Evolutionary conservation across 2,797 vertebrate genomes (phyloP).

Genomic region (Falco cherrug): DNA sequence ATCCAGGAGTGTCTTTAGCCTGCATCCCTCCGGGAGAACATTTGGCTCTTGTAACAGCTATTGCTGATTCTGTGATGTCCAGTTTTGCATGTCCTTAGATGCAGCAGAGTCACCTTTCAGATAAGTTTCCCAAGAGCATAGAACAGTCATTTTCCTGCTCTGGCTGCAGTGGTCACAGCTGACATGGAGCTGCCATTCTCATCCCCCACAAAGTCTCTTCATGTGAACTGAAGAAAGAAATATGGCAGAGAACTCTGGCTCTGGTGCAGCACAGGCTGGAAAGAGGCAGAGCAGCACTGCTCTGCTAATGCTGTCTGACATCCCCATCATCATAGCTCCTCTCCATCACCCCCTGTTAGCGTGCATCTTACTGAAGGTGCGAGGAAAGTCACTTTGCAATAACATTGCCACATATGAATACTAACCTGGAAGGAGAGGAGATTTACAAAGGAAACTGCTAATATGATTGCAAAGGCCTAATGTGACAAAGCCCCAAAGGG

Average conservation of each 20-base stretch:
- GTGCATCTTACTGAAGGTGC: neutral
- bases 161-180: neutral
- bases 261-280: neutral
- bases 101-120: neutral
- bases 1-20: neutral
- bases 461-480: slow-evolving; percentile 31
- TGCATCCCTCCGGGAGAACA: neutral
- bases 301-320: slow-evolving; percentile 20
- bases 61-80: neutral
- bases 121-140: neutral
- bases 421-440: slow-evolving; percentile 53
- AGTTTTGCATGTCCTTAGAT: neutral
- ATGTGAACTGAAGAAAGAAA: neutral
- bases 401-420: slow-evolving; percentile 38
- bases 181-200: neutral
- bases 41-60: neutral
- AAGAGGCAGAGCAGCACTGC: neutral
- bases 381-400: slow-evolving; percentile 65
- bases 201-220: neutral
- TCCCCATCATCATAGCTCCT: neutral
- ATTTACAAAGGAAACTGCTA: neutral
- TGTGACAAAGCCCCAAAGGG: neutral
- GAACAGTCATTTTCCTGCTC: neutral
- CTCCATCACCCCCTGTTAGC: slow-evolving; percentile 42
- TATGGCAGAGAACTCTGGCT: neutral